Conservation (phyloP, 1,140 invertebrate genomes). For the Sipha flava region DNA sequence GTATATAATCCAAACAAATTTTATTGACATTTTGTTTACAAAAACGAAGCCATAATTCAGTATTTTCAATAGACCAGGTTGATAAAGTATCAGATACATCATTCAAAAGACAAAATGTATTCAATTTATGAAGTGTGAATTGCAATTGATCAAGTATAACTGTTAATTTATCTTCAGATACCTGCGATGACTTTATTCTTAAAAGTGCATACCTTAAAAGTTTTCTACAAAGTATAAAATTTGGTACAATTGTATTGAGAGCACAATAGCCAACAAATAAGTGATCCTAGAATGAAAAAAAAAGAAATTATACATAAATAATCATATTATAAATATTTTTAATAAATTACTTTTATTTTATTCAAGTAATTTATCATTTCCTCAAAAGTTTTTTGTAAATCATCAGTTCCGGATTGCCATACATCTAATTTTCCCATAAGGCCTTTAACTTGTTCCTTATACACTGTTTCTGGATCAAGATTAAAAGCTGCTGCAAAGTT, state of each 20-base stretch:
- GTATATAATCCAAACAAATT: constrained; percentile 8
- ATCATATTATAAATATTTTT: background rate
- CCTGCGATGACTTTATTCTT: background rate
- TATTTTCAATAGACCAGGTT: constrained; percentile 17
- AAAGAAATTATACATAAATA: constrained; percentile 34
- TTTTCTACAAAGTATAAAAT: constrained; percentile 25
- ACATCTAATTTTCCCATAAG: constrained; percentile 42
- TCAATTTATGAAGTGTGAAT: background rate
- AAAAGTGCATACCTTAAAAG: constrained; percentile 16
- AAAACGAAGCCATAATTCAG: constrained; percentile 21
- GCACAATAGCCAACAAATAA: constrained; percentile 44
- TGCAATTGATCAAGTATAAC: constrained; percentile 9
- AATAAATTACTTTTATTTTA: constrained; percentile 13
- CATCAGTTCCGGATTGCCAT: constrained; percentile 36
- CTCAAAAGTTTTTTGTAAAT: constrained; percentile 24
- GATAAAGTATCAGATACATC: background rate
- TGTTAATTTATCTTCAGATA: background rate
- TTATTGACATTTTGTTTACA: constrained; percentile 11
- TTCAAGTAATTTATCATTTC: constrained; percentile 19
- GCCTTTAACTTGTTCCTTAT: constrained; percentile 42
- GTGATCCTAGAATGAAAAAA: constrained; percentile 41
- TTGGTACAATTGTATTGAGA: constrained; percentile 40
- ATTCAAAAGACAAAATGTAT: constrained; percentile 17
- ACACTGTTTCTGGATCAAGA: constrained; percentile 43
- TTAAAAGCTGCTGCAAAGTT: constrained; percentile 43